phyloP scores from a whole-genome alignment of 2,797 vertebrate genomes.

The Melanotaenia pygmaea region DNA sequence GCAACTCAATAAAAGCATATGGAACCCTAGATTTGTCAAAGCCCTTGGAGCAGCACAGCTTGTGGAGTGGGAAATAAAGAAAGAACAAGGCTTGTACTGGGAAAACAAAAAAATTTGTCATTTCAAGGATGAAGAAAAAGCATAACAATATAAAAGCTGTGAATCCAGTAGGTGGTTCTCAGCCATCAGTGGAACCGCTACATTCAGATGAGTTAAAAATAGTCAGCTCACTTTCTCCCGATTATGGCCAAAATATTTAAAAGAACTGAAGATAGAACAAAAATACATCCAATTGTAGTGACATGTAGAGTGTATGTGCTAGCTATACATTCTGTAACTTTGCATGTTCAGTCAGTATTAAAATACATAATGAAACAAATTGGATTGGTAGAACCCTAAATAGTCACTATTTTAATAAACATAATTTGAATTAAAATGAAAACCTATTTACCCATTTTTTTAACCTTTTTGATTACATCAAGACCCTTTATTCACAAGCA shows the following conservation, averaged over 20 bases:
- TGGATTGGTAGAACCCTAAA: not conserved
- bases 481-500: not conserved
- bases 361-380: not conserved
- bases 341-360: not conserved
- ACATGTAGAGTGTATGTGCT: too few species aligned
- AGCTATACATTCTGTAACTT: not conserved
- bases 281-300: not conserved
- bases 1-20: slow-evolving; percentile 69
- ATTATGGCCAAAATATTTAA: not conserved
- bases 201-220: slow-evolving; percentile 21
- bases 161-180: slow-evolving; percentile 5
- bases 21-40: slow-evolving; percentile 69
- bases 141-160: slow-evolving; percentile 22
- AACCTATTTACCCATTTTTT: not conserved
- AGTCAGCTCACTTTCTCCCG: slow-evolving; percentile 10
- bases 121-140: slow-evolving; percentile 24
- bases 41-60: slow-evolving; percentile 52
- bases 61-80: slow-evolving; percentile 25
- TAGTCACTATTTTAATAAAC: not conserved
- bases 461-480: not conserved
- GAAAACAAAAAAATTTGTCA: slow-evolving; percentile 16
- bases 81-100: slow-evolving; percentile 1
- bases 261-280: not conserved
- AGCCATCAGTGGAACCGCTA: slow-evolving; percentile 21
- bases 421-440: not conserved